Conservation (phyloP, 1,140 invertebrate genomes). For the Neuroterus valhalla region DNA sequence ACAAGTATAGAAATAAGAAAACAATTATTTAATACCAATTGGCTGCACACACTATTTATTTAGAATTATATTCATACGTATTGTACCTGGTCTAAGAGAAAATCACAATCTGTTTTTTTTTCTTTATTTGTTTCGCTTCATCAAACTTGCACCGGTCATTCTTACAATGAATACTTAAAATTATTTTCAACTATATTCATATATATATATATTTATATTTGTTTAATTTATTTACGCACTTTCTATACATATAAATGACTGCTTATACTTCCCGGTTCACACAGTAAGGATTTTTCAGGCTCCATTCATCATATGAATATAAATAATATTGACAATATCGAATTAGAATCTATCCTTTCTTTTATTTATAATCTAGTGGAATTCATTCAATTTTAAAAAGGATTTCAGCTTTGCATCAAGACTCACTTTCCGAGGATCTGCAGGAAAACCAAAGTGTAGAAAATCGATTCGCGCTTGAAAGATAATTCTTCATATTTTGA, state of each 20-base stretch:
- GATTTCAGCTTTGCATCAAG: constrained; percentile 15
- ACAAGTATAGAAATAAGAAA: constrained; percentile 35
- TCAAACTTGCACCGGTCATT: constrained; percentile 67
- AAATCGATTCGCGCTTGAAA: not conserved
- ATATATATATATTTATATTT: constrained; percentile 58
- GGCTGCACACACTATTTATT: constrained; percentile 71
- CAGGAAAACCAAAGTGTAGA: not conserved
- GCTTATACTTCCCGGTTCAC: constrained; percentile 67
- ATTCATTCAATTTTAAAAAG: constrained; percentile 32
- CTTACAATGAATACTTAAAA: constrained; percentile 64
- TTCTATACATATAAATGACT: constrained; percentile 63
- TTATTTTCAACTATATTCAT: constrained; percentile 63
- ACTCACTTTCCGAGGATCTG: not conserved
- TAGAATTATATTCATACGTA: constrained; percentile 73
- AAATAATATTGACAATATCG: constrained; percentile 73
- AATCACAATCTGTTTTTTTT: constrained; percentile 69
- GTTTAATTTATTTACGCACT: constrained; percentile 44
- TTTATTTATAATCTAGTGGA: not conserved
- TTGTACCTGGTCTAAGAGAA: constrained; percentile 69
- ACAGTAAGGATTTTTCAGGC: constrained; percentile 68
- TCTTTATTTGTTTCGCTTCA: constrained; percentile 55
- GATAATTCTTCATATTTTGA: not conserved
- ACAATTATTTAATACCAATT: constrained; percentile 31
- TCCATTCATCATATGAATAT: constrained; percentile 70
- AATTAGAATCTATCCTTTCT: constrained; percentile 68